Evolutionary conservation across 2,113 vertebrate genomes (phyloP).

Genomic region (Phycodurus eques): DNA sequence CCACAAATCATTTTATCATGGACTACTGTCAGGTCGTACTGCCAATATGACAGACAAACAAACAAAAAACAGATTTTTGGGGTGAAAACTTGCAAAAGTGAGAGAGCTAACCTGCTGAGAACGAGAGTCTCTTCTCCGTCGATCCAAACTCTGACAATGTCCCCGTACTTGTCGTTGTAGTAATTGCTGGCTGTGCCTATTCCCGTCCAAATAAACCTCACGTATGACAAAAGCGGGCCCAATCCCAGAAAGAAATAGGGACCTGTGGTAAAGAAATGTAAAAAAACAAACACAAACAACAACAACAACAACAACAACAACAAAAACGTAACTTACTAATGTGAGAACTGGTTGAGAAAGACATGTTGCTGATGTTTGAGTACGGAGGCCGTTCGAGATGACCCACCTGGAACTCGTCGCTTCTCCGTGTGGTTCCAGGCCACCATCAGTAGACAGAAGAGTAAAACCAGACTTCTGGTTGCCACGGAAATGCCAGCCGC

Average conservation of each 20-base stretch:
- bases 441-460: conserved; percentile 77
- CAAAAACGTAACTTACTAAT: too few species aligned
- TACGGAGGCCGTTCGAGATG: background rate
- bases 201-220: conserved; percentile 83
- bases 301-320: background rate
- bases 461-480: conserved; percentile 73
- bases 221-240: conserved; percentile 71
- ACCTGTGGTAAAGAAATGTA: conserved; percentile 66
- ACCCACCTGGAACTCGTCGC: conserved; percentile 81
- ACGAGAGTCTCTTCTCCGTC: conserved; percentile 90
- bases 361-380: background rate
- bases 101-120: conserved; percentile 84
- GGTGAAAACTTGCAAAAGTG: background rate
- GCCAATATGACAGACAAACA: too few species aligned
- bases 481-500: conserved; percentile 41
- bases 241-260: conserved; percentile 83
- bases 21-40: too few species aligned
- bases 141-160: conserved; percentile 93
- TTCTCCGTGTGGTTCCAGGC: conserved; percentile 77
- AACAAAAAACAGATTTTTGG: too few species aligned
- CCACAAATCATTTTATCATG: too few species aligned
- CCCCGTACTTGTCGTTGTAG: conserved; percentile 90
- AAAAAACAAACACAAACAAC: background rate
- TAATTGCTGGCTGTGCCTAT: conserved; percentile 91
- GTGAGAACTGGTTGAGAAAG: background rate